Evolutionary conservation across 35 echinoderm and acorn worm genomes (phyloP).

Genomic region (Stichopus chloronotus): DNA sequence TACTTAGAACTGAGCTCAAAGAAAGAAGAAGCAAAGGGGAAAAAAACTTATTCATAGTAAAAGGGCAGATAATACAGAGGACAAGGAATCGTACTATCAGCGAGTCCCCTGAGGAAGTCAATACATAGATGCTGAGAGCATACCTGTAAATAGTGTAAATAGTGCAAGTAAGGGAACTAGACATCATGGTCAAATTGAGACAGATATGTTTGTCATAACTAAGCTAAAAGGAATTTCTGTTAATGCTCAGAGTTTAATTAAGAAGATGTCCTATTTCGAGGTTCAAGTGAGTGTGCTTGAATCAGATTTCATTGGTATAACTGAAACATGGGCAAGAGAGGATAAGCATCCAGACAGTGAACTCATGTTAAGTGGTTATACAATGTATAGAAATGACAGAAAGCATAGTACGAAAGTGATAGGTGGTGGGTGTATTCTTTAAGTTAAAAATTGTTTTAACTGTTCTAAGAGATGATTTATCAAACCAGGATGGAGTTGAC

Average conservation of each 20-base stretch:
- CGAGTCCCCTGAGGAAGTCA: no score
- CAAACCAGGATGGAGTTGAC: background rate
- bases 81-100: no score
- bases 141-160: background rate
- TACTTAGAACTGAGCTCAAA: background rate
- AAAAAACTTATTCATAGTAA: background rate
- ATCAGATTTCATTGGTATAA: no score
- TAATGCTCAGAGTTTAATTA: no score
- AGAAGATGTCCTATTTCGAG: no score
- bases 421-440: background rate
- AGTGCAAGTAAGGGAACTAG: background rate
- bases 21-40: background rate
- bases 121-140: no score
- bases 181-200: background rate
- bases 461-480: slow-evolving; percentile 30
- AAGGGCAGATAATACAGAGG: background rate
- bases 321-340: no score
- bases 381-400: no score
- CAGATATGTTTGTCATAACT: background rate
- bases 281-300: no score
- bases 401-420: background rate
- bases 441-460: slow-evolving; percentile 26
- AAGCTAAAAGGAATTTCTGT: background rate
- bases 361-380: no score
- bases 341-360: no score